Evolutionary conservation across 1,140 invertebrate genomes (phyloP).

Genomic region (Tetramorium simillimum): DNA sequence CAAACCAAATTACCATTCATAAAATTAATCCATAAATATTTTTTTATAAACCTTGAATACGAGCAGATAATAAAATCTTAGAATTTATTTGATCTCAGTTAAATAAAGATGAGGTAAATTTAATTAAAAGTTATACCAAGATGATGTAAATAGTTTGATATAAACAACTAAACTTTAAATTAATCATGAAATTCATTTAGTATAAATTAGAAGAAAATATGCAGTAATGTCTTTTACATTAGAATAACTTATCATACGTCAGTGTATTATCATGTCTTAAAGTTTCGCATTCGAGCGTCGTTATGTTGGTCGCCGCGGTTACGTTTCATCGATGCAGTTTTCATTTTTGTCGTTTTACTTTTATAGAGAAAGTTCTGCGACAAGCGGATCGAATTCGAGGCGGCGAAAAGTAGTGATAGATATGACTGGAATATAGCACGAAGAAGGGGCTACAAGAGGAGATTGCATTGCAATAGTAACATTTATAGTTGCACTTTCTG

Average conservation of each 20-base stretch:
- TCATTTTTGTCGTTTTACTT: slow-evolving; percentile 79
- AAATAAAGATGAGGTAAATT: not conserved
- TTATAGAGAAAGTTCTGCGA: slow-evolving; percentile 81
- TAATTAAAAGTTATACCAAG: not conserved
- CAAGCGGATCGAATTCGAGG: slow-evolving; percentile 69
- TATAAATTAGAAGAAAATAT: not conserved
- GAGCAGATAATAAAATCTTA: not conserved
- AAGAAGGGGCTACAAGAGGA: slow-evolving; percentile 38
- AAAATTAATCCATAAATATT: slow-evolving; percentile 12
- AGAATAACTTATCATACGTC: not conserved
- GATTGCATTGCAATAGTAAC: slow-evolving; percentile 65
- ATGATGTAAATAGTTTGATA: not conserved
- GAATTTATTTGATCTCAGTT: not conserved
- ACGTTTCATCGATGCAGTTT: slow-evolving; percentile 71
- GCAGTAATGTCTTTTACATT: not conserved
- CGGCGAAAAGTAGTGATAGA: slow-evolving; percentile 60
- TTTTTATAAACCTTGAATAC: not conserved
- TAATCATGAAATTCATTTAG: not conserved
- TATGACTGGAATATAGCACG: slow-evolving; percentile 9
- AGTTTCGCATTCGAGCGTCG: slow-evolving; percentile 65
- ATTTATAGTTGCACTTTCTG: slow-evolving; percentile 79
- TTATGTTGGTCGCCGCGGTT: slow-evolving; percentile 57
- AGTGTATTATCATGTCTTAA: slow-evolving; percentile 47
- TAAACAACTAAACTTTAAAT: not conserved
- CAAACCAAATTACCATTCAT: not conserved